A percentile compares a stretch with the other conserved stretches of the same genome.
Evolutionary conservation across 2,113 vertebrate species (phyloP).

Genomic region (Oreochromis aureus): DNA sequence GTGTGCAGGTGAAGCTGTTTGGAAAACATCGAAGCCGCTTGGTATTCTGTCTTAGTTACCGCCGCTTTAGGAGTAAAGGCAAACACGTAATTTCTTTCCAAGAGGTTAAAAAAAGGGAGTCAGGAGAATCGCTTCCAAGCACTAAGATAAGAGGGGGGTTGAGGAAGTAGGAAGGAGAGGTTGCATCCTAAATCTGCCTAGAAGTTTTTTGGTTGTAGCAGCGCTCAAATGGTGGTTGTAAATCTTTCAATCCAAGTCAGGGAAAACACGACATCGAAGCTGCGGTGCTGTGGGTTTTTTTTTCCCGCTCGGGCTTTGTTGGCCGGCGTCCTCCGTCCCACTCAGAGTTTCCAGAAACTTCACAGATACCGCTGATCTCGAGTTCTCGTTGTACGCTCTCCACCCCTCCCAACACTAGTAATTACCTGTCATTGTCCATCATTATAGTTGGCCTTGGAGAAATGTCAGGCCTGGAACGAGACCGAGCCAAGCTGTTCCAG

Average conservation of each 20-base stretch:
- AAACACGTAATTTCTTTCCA: not conserved
- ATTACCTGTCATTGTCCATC: conserved; percentile 66
- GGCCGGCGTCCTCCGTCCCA: not conserved
- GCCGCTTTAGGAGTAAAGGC: not conserved
- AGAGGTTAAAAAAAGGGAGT: not conserved
- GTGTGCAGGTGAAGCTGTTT: conserved; percentile 97
- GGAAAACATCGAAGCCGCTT: conserved; percentile 91
- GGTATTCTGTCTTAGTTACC: conserved; percentile 45
- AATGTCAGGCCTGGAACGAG: conserved; percentile 50
- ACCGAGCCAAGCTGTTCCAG: conserved; percentile 23
- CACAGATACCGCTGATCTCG: conserved; percentile 44
- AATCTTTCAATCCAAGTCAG: conserved; percentile 1
- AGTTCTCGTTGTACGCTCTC: conserved; percentile 4
- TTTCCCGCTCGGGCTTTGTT: not conserved
- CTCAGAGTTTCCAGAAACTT: conserved; percentile 59
- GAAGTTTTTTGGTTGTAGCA: not conserved
- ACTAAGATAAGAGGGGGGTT: not conserved
- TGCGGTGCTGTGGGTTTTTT: not conserved
- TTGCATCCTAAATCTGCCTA: not conserved
- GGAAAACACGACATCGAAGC: not conserved
- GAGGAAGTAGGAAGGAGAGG: not conserved
- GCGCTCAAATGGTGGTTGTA: not conserved
- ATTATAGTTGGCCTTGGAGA: conserved; percentile 59
- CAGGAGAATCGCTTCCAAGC: not conserved
- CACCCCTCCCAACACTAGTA: conserved; percentile 34